Conservation (phyloP, 2,113 vertebrate species). For the Jaculus jaculus region DNA sequence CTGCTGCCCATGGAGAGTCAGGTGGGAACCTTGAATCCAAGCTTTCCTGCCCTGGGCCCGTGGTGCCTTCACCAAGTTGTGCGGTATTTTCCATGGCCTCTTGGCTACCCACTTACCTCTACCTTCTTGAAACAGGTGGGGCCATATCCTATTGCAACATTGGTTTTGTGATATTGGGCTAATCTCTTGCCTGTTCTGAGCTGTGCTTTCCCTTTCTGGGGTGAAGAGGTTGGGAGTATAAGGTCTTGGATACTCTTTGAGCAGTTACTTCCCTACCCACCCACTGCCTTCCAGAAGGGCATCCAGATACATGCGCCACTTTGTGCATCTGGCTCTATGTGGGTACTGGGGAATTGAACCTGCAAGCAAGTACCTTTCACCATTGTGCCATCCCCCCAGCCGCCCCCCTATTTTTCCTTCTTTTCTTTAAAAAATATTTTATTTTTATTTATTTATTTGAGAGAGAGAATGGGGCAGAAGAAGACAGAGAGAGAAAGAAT, state of each 20-base stretch:
- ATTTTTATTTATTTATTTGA: too few relatives aligned
- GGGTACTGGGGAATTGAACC: too few relatives aligned
- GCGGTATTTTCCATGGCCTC: conserved; percentile 4
- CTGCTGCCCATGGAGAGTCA: too few relatives aligned
- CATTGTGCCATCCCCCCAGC: too few relatives aligned
- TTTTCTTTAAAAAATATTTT: too few relatives aligned
- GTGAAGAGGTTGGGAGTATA: not conserved
- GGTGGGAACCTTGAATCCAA: too few relatives aligned
- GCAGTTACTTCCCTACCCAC: not conserved
- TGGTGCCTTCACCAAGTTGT: not conserved
- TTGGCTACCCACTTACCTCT: not conserved
- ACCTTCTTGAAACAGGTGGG: not conserved
- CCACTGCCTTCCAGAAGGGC: not conserved
- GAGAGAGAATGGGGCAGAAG: too few relatives aligned
- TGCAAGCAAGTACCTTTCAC: too few relatives aligned
- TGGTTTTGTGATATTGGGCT: not conserved
- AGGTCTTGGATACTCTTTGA: not conserved
- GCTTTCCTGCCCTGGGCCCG: not conserved
- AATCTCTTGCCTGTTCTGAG: not conserved
- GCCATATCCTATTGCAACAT: too few relatives aligned
- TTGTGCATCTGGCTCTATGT: too few relatives aligned
- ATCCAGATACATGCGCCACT: too few relatives aligned
- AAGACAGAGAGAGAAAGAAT: too few relatives aligned
- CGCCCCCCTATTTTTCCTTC: not conserved
- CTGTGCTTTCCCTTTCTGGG: not conserved